phyloP scores from a whole-genome alignment of 2,113 vertebrate species.

The Herpetotheres cachinnans region DNA sequence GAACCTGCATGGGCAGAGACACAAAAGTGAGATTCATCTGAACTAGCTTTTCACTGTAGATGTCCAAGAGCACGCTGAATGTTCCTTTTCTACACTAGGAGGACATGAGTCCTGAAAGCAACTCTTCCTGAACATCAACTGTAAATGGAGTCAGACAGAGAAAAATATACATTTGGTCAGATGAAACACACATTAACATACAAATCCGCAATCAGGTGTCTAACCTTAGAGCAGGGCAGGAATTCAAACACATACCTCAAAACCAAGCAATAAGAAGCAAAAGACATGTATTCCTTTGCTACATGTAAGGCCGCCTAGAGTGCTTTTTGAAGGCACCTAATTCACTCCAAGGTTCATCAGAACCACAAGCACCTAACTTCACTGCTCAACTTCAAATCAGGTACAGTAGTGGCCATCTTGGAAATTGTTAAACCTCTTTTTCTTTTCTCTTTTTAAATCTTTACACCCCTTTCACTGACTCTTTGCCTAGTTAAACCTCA shows the following conservation, averaged over 20 bases:
- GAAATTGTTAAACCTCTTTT: background rate
- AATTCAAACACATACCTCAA: background rate
- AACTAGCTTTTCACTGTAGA: background rate
- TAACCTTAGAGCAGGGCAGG: background rate
- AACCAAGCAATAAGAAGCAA: background rate
- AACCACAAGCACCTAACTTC: background rate
- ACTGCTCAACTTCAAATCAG: background rate
- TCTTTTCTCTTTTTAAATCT: background rate
- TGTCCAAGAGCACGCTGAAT: background rate
- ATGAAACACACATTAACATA: background rate
- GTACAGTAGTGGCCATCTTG: background rate
- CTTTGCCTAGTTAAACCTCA: background rate
- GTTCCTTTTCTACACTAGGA: background rate
- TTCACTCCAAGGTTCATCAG: background rate
- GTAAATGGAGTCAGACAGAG: background rate
- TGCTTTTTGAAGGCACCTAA: background rate
- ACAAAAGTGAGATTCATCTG: background rate
- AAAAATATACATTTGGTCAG: background rate
- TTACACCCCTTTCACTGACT: background rate
- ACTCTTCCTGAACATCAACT: background rate
- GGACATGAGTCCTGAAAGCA: background rate
- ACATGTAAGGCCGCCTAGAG: background rate
- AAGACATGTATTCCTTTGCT: background rate
- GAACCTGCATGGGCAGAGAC: accelerated
- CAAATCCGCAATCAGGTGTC: background rate